phyloP scores from a whole-genome alignment of 2,888 invertebrate genomes.

The Conomelus anceps region DNA sequence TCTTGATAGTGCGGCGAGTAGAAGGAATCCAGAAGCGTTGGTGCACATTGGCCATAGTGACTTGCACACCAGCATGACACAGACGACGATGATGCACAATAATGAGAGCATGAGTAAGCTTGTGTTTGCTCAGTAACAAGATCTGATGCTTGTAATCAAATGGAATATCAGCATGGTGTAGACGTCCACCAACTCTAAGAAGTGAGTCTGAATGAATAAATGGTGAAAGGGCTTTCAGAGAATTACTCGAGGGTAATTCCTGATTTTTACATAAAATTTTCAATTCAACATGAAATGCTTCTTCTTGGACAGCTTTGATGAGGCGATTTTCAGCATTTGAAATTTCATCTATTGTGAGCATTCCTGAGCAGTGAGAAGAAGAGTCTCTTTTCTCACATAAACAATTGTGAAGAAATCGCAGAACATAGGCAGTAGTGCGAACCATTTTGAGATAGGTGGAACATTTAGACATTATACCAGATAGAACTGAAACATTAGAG shows the following conservation, averaged over 20 bases:
- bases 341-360: background rate
- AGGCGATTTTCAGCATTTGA: background rate
- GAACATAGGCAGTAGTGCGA: background rate
- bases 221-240: background rate
- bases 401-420: background rate
- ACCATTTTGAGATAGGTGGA: background rate
- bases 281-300: background rate
- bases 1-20: slow-evolving; percentile 13
- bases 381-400: background rate
- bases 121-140: slow-evolving; percentile 10
- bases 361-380: background rate
- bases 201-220: background rate
- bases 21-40: slow-evolving; percentile 23
- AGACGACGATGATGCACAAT: slow-evolving; percentile 25
- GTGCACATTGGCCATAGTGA: slow-evolving; percentile 23
- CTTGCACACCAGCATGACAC: slow-evolving; percentile 29
- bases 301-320: background rate
- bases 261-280: background rate
- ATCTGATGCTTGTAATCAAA: slow-evolving; percentile 19
- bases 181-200: slow-evolving; percentile 28
- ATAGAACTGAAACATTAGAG: background rate
- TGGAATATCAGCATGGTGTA: slow-evolving; percentile 15
- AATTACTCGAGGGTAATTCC: background rate
- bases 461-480: background rate
- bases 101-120: slow-evolving; percentile 26